A percentile compares a stretch with the other conserved stretches of the same genome.
Evolutionary conservation across 2,888 invertebrate genomes (phyloP).

Genomic region (Macaria liturata): DNA sequence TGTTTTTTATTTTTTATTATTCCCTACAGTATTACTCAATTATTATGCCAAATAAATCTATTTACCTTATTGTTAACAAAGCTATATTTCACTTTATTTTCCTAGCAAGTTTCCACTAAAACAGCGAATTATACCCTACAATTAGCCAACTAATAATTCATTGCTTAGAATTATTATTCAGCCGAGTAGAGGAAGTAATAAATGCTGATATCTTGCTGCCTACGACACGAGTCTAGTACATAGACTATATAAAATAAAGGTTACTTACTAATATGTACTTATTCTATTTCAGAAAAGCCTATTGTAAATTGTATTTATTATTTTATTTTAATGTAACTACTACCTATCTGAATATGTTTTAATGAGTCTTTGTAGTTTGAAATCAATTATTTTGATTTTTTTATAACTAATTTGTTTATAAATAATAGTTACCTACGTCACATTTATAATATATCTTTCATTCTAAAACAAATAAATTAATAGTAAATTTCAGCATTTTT

Average conservation of each 20-base stretch:
- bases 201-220: conserved; percentile 6
- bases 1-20: too few relatives aligned
- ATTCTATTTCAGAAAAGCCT: too few relatives aligned
- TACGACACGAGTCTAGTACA: background rate
- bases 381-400: too few relatives aligned
- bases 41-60: background rate
- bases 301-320: too few relatives aligned
- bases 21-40: background rate
- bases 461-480: too few relatives aligned
- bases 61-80: background rate
- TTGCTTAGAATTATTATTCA: background rate
- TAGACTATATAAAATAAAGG: background rate
- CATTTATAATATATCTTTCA: too few relatives aligned
- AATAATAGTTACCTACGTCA: too few relatives aligned
- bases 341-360: too few relatives aligned
- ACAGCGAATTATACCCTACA: background rate
- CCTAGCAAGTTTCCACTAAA: background rate
- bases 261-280: background rate
- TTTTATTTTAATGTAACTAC: too few relatives aligned
- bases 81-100: background rate
- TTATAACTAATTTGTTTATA: too few relatives aligned
- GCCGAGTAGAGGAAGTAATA: background rate
- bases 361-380: too few relatives aligned
- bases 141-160: background rate
- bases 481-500: too few relatives aligned